Percentiles rank a stretch among this genome's conserved stretches.
These are phyloP conservation scores for Nesogale talazaci DNA, from an alignment of 2,113 vertebrate genomes.

Conservation along the genomic window DNA sequence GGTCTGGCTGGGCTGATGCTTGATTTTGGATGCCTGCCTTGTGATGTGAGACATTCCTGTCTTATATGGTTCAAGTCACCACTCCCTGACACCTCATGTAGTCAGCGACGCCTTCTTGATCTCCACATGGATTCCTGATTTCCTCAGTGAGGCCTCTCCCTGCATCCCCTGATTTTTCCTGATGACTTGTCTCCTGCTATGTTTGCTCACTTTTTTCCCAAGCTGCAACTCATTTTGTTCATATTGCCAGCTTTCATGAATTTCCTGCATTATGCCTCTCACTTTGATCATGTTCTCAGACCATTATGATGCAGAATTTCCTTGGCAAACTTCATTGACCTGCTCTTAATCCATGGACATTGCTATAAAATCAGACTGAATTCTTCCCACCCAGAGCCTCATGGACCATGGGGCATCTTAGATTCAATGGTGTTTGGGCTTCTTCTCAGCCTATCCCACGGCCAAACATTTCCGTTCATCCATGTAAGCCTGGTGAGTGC, in stretches of 20 bases:
- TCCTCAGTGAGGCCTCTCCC: neutral
- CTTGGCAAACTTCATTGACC: constrained; percentile 21
- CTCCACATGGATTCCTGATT: neutral
- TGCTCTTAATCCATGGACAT: neutral
- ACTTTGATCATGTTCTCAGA: constrained; percentile 34
- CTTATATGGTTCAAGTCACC: too few species aligned
- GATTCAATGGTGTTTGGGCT: neutral
- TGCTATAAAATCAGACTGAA: neutral
- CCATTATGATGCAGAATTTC: neutral
- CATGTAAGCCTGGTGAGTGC: neutral
- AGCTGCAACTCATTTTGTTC: constrained; percentile 30
- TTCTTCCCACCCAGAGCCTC: neutral
- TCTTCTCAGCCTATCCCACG: neutral
- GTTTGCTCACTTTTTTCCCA: neutral
- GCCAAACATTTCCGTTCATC: neutral
- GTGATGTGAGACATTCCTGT: neutral
- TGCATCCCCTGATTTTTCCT: neutral
- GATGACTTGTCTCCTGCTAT: neutral
- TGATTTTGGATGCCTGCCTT: neutral
- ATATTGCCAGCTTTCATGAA: neutral
- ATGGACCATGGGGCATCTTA: neutral
- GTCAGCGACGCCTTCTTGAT: fast-evolving
- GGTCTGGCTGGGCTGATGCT: neutral
- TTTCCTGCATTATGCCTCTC: neutral
- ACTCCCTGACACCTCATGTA: too few species aligned